Conservation (phyloP, 2,797 vertebrate genomes). For the Cuniculus paca region DNA sequence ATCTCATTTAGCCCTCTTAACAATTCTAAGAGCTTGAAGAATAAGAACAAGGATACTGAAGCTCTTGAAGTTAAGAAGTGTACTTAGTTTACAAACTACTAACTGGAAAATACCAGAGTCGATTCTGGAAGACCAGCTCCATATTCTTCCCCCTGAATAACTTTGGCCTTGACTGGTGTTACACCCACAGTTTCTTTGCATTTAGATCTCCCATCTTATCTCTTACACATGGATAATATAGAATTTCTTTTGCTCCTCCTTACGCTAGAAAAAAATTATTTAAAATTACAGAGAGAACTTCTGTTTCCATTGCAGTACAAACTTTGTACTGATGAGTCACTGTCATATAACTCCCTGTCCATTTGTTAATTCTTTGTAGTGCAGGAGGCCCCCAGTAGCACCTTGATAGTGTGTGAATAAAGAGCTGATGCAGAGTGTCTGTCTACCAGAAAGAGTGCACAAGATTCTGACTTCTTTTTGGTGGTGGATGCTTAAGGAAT, state of each 20-base stretch:
- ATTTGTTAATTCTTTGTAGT: not conserved
- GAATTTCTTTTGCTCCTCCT: not conserved
- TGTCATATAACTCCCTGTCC: not conserved
- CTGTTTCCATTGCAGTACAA: not conserved
- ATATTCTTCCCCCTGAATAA: not conserved
- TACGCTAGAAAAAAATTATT: conserved; percentile 32
- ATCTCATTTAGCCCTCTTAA: conserved; percentile 14
- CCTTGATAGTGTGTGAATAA: not conserved
- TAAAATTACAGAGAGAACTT: conserved; percentile 16
- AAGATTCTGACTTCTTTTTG: not conserved
- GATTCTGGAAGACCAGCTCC: not conserved
- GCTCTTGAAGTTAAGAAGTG: not conserved
- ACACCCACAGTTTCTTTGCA: not conserved
- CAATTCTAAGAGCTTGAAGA: not conserved
- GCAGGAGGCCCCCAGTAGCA: not conserved
- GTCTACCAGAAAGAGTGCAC: not conserved
- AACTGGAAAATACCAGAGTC: not conserved
- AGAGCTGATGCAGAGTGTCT: not conserved
- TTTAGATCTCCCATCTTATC: not conserved
- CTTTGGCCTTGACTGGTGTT: not conserved
- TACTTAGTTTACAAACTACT: not conserved
- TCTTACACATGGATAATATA: not conserved
- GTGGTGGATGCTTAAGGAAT: not conserved
- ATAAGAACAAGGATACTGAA: not conserved
- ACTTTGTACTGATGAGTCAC: not conserved